Evolutionary conservation across 1,140 invertebrate species (phyloP).

Genomic region (Ridgeia piscesae): DNA sequence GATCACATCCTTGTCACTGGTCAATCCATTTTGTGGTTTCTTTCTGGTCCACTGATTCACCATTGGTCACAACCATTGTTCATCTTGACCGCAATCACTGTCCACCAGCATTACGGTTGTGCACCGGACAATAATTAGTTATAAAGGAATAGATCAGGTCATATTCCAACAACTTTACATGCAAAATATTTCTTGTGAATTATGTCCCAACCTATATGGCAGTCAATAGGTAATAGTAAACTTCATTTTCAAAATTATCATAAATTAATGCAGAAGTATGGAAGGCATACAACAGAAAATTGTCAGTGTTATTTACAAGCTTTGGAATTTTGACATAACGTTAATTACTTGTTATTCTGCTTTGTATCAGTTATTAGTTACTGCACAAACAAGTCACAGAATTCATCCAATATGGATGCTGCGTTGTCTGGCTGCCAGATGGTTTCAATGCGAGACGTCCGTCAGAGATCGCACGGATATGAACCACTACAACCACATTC

Average conservation of each 20-base stretch:
- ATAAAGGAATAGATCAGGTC: neutral
- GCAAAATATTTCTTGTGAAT: neutral
- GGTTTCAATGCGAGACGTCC: neutral
- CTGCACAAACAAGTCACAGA: neutral
- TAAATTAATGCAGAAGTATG: neutral
- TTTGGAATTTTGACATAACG: neutral
- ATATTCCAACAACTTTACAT: neutral
- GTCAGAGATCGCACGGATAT: neutral
- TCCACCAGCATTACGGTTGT: neutral
- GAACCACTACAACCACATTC: neutral
- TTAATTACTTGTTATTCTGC: neutral
- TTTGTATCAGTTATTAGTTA: neutral
- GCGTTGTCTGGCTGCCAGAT: neutral
- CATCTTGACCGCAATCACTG: neutral
- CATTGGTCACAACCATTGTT: neutral
- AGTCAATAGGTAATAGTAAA: neutral
- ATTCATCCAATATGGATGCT: neutral
- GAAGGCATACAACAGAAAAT: neutral
- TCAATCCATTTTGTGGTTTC: neutral
- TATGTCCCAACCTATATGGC: neutral
- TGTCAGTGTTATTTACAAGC: neutral
- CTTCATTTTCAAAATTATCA: neutral
- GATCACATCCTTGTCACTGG: neutral
- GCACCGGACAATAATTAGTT: neutral
- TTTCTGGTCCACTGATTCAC: neutral